Evolutionary conservation across 2,888 invertebrate species (phyloP), one percentile per base, ranked within the genome.

Genomic region (Thymelicus sylvestris): DNA sequence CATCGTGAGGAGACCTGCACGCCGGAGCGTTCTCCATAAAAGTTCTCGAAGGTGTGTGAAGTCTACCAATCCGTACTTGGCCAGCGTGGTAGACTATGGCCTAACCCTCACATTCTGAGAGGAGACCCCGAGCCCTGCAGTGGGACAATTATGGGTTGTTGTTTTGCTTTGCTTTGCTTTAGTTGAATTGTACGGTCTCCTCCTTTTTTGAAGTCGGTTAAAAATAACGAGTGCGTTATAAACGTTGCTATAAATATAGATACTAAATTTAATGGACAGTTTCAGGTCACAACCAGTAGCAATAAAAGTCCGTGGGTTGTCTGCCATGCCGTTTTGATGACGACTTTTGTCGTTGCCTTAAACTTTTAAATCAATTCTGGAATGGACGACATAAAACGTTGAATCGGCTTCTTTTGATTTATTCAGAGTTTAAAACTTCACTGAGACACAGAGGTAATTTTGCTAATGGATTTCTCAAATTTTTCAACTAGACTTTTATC

Each of bases 381-480:
- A 55, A 55, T 24, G 24, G 55, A 55, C 24, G 55, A 55, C 6
- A 24, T 55, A 55, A 55, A 55, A 55, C 24, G 24, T 24, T 19
- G 62, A 63, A 63, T 63, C 62, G 31, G 62, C 47, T 63, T n/a
- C 62, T 47, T 48, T 63, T 63, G 62, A 63, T 63, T 48, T 63
- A 63, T 63, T 47, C 62, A 24, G 24, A 19, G 62, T 24, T 41
- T 63, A 63, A 44, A 62, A 62, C 12, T 44, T 62, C 44, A 38
- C 62, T 5, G 41, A 44, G 47, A 31, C 48, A 47, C 7, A 47
- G 47, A 13, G 48, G 13, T 63, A 13, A 63, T 47, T 55, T 55
- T 19, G 5, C 12, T 55, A 55, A 55, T 55, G 55, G 10, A 55
- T 55, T 55, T 12, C 24, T 24, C 4, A 55, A 55, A 55, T 0